These are phyloP conservation scores for Iphiclides podalirius DNA, from an alignment of 2,888 invertebrate genomes.

Conservation along the genomic window DNA sequence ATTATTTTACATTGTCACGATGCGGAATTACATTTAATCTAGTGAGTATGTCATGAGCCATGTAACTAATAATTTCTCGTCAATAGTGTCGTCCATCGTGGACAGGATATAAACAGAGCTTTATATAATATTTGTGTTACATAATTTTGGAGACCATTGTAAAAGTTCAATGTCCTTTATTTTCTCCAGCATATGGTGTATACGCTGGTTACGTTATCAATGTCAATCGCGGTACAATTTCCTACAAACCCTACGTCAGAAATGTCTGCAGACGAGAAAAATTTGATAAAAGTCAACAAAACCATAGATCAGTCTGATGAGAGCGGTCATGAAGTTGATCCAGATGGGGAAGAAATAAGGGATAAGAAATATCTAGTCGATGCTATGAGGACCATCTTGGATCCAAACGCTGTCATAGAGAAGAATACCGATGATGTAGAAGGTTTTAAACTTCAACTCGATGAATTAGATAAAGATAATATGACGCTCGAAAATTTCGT, in stretches of 20 bases:
- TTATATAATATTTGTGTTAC: conserved; percentile 5
- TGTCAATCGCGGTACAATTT: conserved; percentile 50
- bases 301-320: conserved; percentile 62
- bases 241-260: conserved; percentile 61
- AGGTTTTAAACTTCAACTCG: conserved; percentile 53
- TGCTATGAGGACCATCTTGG: conserved; percentile 63
- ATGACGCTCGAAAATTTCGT: conserved; percentile 58
- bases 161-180: conserved; percentile 41
- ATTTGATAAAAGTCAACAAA: conserved; percentile 42
- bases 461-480: conserved; percentile 55
- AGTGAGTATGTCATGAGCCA: no score
- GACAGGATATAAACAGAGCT: no score
- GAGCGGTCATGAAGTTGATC: conserved; percentile 64
- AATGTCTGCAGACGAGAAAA: conserved; percentile 65
- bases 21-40: no score
- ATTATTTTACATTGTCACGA: no score
- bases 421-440: conserved; percentile 50
- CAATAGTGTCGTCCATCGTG: no score
- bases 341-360: conserved; percentile 55
- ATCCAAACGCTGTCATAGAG: conserved; percentile 50
- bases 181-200: conserved; percentile 47
- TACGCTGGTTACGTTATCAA: conserved; percentile 36
- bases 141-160: conserved; percentile 15
- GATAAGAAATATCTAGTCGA: conserved; percentile 66
- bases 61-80: no score